A percentile compares a stretch with the other conserved stretches of the same genome.
phyloP scores from a whole-genome alignment of 2,113 vertebrate species.

The Zeus faber region DNA sequence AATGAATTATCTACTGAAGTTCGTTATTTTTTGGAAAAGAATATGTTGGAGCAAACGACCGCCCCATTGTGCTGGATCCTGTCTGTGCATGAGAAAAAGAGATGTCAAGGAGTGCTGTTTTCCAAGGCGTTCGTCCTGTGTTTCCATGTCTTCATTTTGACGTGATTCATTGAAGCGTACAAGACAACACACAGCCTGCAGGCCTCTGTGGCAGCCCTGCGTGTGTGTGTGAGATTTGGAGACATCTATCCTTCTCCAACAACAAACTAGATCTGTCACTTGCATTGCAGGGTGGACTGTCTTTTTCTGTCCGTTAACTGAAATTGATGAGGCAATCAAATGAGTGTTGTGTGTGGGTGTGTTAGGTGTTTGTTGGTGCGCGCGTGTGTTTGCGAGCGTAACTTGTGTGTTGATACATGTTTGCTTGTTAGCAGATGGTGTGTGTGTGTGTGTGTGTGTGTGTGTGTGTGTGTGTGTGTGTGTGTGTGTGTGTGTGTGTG shows the following conservation, averaged over 20 bases:
- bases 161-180: slow-evolving; percentile 60
- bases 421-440: background rate
- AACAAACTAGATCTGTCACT: slow-evolving; percentile 61
- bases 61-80: too few relatives aligned
- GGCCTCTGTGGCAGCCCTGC: slow-evolving; percentile 45
- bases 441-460: background rate
- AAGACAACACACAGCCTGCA: slow-evolving; percentile 53
- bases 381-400: too few relatives aligned
- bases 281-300: slow-evolving; percentile 34
- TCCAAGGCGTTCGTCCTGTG: slow-evolving; percentile 33
- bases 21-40: too few relatives aligned
- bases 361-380: slow-evolving; percentile 2
- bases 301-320: slow-evolving; percentile 42
- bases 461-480: slow-evolving; percentile 4
- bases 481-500: background rate
- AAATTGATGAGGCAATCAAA: slow-evolving; percentile 48
- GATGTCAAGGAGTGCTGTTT: slow-evolving; percentile 41
- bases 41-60: too few relatives aligned
- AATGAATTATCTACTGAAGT: too few relatives aligned
- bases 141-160: slow-evolving; percentile 52
- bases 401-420: slow-evolving; percentile 8
- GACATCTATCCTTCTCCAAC: slow-evolving; percentile 48
- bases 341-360: slow-evolving; percentile 12
- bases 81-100: slow-evolving; percentile 1
- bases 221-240: slow-evolving; percentile 7